These are phyloP conservation scores for Actinostola sp. DNA, from an alignment of 92 coral and sea anemone genomes.

Conservation along the genomic window DNA sequence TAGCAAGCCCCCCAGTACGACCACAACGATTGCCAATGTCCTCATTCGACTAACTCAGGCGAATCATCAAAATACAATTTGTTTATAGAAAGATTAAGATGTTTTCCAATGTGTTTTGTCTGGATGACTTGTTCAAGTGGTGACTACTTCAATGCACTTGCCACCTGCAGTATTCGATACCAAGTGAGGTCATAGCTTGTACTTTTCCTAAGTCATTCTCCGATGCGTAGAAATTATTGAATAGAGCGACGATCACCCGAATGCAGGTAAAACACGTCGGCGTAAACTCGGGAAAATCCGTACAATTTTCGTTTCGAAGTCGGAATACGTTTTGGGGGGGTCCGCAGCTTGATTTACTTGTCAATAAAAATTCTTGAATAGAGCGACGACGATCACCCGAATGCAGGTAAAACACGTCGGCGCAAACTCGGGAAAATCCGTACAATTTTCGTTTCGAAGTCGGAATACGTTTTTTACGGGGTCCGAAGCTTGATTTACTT, in stretches of 20 bases:
- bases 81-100: slow-evolving; percentile 8
- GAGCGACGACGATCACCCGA: neutral
- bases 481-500: no score
- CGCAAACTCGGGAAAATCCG: neutral
- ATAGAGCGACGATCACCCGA: neutral
- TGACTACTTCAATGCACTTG: neutral
- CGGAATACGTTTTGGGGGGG: neutral
- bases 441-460: neutral
- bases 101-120: slow-evolving; percentile 11
- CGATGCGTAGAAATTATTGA: neutral
- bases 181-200: slow-evolving; percentile 7
- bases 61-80: slow-evolving; percentile 9
- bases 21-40: neutral
- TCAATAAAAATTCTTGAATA: neutral
- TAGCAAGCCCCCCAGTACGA: slow-evolving; percentile 3
- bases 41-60: slow-evolving; percentile 12
- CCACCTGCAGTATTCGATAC: slow-evolving; percentile 11
- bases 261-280: neutral
- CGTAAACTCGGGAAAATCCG: neutral
- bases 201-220: no score
- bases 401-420: neutral
- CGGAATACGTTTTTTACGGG: neutral
- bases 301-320: neutral
- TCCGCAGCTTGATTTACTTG: no score
- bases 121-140: slow-evolving; percentile 19